Conservation (phyloP, 2,113 vertebrate genomes). For the Notechis scutatus region DNA sequence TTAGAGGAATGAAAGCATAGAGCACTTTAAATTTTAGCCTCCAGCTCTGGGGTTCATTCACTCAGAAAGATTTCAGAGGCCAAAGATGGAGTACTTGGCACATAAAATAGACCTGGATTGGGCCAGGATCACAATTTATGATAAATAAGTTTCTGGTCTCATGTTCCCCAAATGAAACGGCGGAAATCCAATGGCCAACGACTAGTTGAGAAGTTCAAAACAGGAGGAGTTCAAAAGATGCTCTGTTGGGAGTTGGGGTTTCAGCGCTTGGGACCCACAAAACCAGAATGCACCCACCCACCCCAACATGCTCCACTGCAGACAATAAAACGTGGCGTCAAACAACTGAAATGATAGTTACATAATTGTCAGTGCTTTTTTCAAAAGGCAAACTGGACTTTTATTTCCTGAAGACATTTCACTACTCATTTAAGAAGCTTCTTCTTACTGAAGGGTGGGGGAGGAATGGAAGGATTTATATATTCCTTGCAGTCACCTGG, state of each 20-base stretch:
- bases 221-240: neutral
- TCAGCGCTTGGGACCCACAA: neutral
- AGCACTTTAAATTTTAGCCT: neutral
- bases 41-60: neutral
- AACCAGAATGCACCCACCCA: neutral
- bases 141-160: neutral
- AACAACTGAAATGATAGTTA: neutral
- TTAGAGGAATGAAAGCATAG: neutral
- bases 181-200: neutral
- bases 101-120: neutral
- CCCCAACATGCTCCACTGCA: neutral
- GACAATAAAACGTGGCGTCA: neutral
- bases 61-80: neutral
- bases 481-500: no score
- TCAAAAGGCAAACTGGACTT: no score
- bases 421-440: no score
- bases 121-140: neutral
- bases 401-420: no score
- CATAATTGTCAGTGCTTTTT: neutral
- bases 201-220: neutral
- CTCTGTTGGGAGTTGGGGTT: neutral
- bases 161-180: neutral
- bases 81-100: neutral
- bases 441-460: no score
- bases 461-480: no score